These are phyloP conservation scores for Andrena cerasifolii DNA, from an alignment of 1,140 invertebrate genomes.

Conservation along the genomic window DNA sequence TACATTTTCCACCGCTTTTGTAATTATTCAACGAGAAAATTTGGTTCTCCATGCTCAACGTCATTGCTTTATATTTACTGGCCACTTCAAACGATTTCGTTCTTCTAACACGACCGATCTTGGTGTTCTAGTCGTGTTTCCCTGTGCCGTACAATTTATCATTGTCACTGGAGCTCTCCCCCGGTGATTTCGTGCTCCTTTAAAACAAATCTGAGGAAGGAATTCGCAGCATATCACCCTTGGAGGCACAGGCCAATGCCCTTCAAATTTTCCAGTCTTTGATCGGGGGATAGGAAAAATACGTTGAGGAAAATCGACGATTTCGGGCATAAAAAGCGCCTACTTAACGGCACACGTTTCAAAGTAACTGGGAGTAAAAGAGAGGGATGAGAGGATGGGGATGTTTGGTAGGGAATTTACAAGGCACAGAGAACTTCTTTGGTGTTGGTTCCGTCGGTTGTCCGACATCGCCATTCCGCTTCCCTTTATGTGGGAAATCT, in stretches of 20 bases:
- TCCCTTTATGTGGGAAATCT: constrained; percentile 44
- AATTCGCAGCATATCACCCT: constrained; percentile 23
- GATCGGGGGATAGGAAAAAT: constrained; percentile 8
- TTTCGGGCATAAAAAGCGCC: constrained; percentile 19
- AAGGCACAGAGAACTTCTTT: constrained; percentile 51
- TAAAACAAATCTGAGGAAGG: not conserved
- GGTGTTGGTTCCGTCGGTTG: constrained; percentile 61
- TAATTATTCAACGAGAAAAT: not conserved
- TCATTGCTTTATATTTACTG: too few species aligned
- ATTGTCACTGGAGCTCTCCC: too few species aligned
- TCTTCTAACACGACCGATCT: too few species aligned
- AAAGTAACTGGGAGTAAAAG: constrained; percentile 1
- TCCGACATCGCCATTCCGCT: constrained; percentile 31
- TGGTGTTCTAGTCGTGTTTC: too few species aligned
- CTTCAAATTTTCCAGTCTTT: constrained; percentile 4
- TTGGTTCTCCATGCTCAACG: not conserved
- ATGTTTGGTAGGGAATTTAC: constrained; percentile 41
- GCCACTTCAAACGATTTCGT: too few species aligned
- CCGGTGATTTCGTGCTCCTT: not conserved
- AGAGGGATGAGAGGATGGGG: constrained; percentile 10
- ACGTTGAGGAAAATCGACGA: not conserved
- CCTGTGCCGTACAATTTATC: too few species aligned
- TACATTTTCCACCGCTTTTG: too few species aligned
- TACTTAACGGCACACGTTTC: constrained; percentile 18
- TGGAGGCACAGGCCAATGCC: not conserved